Evolutionary conservation across 2,113 vertebrate genomes (phyloP).

Genomic region (Leucopternis melanops): DNA sequence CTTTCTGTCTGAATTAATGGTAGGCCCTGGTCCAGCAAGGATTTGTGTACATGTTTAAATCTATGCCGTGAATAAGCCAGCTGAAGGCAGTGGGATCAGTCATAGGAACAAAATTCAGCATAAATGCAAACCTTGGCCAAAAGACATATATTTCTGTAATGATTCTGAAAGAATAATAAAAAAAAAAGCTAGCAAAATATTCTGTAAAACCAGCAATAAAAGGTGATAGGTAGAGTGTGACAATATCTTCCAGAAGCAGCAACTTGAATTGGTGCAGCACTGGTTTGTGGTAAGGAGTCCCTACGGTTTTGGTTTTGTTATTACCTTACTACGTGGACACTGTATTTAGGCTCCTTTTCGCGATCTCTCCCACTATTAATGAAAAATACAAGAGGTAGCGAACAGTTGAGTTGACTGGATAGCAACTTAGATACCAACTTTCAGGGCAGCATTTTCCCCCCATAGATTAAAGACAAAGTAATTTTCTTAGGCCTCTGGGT

Average conservation of each 20-base stretch:
- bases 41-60: not conserved
- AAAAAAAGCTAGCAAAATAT: not conserved
- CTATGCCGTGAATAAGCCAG: not conserved
- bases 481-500: not conserved
- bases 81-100: not conserved
- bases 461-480: not conserved
- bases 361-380: not conserved
- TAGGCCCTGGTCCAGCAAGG: not conserved
- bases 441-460: not conserved
- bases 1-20: slow-evolving; percentile 33
- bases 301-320: not conserved
- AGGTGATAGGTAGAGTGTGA: not conserved
- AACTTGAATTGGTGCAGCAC: fast-evolving
- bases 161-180: not conserved
- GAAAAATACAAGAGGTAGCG: not conserved
- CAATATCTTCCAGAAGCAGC: not conserved
- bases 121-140: not conserved
- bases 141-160: not conserved
- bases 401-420: not conserved
- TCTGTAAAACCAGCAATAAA: not conserved
- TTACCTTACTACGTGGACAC: not conserved
- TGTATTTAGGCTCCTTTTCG: not conserved
- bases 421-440: not conserved
- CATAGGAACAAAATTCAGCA: not conserved
- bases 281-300: not conserved